Evolutionary conservation across 2,888 invertebrate species (phyloP).

Genomic region (Dicyrtoma fusca): DNA sequence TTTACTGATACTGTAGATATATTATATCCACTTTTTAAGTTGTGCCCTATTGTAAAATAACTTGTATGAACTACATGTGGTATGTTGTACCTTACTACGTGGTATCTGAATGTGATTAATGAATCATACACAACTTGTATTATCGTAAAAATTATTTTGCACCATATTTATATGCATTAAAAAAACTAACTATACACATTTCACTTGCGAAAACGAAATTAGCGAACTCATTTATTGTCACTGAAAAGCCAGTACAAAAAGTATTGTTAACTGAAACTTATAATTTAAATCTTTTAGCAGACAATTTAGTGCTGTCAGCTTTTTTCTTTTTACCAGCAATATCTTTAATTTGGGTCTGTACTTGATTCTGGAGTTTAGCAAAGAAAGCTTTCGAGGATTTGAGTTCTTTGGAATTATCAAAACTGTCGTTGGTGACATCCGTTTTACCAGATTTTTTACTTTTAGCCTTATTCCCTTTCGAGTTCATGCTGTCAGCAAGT

Average conservation of each 20-base stretch:
- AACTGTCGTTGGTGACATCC: slow-evolving; percentile 61
- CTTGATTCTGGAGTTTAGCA: slow-evolving; percentile 79
- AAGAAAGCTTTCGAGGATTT: slow-evolving; percentile 86
- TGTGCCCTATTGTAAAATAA: no score
- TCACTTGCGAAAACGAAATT: no score
- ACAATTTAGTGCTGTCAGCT: slow-evolving; percentile 57
- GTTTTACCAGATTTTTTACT: slow-evolving; percentile 63
- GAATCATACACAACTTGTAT: background rate
- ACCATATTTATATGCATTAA: background rate
- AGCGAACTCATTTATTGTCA: no score
- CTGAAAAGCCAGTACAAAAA: no score
- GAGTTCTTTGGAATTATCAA: slow-evolving; percentile 62
- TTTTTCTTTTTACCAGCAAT: slow-evolving; percentile 59
- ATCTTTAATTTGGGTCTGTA: slow-evolving; percentile 63
- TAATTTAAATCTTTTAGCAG: slow-evolving; percentile 69
- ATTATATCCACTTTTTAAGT: no score
- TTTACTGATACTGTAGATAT: no score
- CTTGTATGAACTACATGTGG: no score
- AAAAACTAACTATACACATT: no score
- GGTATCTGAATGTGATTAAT: no score
- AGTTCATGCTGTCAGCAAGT: slow-evolving; percentile 54
- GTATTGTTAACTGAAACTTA: slow-evolving; percentile 59
- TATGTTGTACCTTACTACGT: no score
- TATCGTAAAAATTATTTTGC: background rate
- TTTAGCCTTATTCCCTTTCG: slow-evolving; percentile 67